A percentile compares a stretch with the other conserved stretches of the same genome.
Conservation (phyloP, 37 sponge, comb jelly and placozoan genomes). For the Beroe ovata region DNA sequence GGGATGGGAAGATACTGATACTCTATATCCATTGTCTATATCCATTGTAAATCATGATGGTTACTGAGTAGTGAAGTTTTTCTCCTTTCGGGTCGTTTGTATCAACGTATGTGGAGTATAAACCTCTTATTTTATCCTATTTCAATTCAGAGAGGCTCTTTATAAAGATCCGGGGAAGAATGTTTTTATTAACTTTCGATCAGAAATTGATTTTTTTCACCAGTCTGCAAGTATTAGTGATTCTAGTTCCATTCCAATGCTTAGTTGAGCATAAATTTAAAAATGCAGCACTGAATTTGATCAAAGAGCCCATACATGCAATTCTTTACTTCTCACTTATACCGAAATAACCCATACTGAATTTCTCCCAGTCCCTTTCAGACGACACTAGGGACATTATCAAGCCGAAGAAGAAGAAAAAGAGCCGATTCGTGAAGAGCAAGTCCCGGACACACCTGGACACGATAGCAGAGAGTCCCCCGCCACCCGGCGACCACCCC, state of each 20-base stretch:
- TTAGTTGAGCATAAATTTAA: too few relatives aligned
- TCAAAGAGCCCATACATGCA: too few relatives aligned
- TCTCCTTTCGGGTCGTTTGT: background rate
- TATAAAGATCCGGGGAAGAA: too few relatives aligned
- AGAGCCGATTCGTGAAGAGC: constrained; percentile 1
- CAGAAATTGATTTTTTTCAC: too few relatives aligned
- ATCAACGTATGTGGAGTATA: background rate
- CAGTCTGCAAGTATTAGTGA: too few relatives aligned
- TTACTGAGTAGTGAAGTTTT: too few relatives aligned
- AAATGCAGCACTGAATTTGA: too few relatives aligned
- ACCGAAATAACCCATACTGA: constrained; percentile 20
- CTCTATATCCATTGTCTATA: too few relatives aligned
- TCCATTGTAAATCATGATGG: too few relatives aligned
- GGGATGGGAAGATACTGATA: background rate
- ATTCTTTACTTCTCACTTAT: too few relatives aligned
- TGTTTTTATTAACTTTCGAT: too few relatives aligned
- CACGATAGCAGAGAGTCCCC: background rate
- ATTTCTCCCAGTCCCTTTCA: constrained; percentile 29
- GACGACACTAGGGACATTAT: constrained; percentile 51
- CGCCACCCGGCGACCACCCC: background rate
- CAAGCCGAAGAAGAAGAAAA: constrained; percentile 48
- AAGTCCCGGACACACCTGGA: background rate
- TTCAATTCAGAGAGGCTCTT: background rate
- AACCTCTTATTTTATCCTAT: background rate
- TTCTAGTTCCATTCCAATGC: too few relatives aligned